These are phyloP conservation scores for Papilio gigon DNA, from an alignment of 2,888 invertebrate species.

Conservation along the genomic window DNA sequence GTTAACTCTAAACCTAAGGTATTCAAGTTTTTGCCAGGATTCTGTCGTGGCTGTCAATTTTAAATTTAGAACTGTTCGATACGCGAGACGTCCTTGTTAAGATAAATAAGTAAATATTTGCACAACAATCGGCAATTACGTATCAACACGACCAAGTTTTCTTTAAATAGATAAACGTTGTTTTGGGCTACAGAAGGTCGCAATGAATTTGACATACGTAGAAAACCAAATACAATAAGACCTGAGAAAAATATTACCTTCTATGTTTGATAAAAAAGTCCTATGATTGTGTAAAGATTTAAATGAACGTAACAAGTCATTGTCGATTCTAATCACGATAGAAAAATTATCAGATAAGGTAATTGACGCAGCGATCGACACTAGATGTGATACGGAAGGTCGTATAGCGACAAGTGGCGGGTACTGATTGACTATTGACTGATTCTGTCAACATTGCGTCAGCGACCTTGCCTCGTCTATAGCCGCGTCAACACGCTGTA, in stretches of 20 bases:
- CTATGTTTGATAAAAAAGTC: no score
- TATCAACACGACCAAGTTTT: not conserved
- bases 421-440: constrained; percentile 47
- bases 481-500: no score
- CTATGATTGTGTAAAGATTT: no score
- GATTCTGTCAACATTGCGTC: constrained; percentile 67
- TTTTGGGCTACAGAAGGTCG: not conserved
- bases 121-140: not conserved
- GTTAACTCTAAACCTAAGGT: not conserved
- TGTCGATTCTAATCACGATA: constrained; percentile 17
- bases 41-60: not conserved
- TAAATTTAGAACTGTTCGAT: not conserved
- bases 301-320: not conserved
- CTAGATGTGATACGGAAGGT: constrained; percentile 54
- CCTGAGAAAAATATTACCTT: no score
- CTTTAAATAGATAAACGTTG: not conserved
- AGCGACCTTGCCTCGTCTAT: constrained; percentile 48
- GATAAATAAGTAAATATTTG: constrained; percentile 26
- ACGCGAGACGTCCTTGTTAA: constrained; percentile 25
- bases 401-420: constrained; percentile 36
- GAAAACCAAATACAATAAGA: not conserved
- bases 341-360: constrained; percentile 34
- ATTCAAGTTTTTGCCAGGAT: not conserved
- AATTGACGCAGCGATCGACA: constrained; percentile 39
- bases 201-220: not conserved